Percentiles rank a stretch among this genome's conserved stretches.
These are phyloP conservation scores for Geodia barretti DNA, from an alignment of 37 sponge, comb jelly and placozoan genomes.

Conservation along the genomic window DNA sequence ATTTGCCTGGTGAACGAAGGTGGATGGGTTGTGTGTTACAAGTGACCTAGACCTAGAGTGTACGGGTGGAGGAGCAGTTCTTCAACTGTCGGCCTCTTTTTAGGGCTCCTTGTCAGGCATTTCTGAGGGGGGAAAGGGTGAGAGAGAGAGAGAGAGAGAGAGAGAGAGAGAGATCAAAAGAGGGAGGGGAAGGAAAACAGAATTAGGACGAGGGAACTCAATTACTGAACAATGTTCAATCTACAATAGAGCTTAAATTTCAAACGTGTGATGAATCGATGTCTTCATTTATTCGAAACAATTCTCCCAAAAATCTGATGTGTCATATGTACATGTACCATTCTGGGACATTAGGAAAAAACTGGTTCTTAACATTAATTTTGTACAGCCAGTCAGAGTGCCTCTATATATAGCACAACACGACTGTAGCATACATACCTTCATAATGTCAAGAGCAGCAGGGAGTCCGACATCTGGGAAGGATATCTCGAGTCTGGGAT, in stretches of 20 bases:
- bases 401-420: not conserved
- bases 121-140: conserved; percentile 17
- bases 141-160: not conserved
- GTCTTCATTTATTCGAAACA: not conserved
- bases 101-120: conserved; percentile 58
- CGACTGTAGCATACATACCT: conserved; percentile 1
- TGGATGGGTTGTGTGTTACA: no score
- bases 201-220: not conserved
- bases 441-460: conserved; percentile 44
- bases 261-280: not conserved
- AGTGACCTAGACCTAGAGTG: no score
- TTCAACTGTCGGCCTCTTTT: conserved; percentile 63
- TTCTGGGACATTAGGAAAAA: not conserved
- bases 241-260: not conserved
- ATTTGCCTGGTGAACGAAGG: no score
- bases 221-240: not conserved
- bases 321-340: conserved; percentile 6
- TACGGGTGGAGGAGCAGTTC: conserved; percentile 56
- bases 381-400: not conserved
- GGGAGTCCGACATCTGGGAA: conserved; percentile 44
- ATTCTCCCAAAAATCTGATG: not conserved
- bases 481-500: conserved; percentile 21
- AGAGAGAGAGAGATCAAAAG: not conserved
- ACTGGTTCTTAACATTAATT: not conserved
- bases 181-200: not conserved